Percentiles rank a stretch among this genome's conserved stretches.
phyloP scores from a whole-genome alignment of 1,140 invertebrate genomes.

The Cyrtorhinus lividipennis region DNA sequence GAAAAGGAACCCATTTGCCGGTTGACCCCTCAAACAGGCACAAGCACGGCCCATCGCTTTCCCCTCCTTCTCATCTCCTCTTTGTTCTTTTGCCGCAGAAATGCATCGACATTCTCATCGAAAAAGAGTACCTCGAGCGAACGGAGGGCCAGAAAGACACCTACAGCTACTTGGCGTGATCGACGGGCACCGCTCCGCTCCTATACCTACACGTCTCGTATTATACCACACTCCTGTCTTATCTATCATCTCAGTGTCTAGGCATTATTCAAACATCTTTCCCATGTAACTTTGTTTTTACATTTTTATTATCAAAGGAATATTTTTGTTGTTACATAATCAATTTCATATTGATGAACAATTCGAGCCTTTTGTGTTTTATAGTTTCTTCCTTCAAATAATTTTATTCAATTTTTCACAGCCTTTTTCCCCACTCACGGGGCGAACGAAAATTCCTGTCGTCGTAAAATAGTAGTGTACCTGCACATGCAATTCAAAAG shows the following conservation, averaged over 20 bases:
- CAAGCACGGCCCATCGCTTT: no score
- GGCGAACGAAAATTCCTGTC: no score
- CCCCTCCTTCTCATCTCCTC: slow-evolving; percentile 31
- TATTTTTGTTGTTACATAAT: no score
- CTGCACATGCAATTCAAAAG: no score
- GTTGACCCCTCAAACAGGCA: no score
- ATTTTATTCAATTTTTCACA: no score
- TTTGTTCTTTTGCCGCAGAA: slow-evolving; percentile 46
- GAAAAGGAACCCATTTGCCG: no score
- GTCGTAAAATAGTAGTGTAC: no score
- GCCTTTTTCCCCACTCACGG: no score
- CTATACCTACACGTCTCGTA: not conserved
- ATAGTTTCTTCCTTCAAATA: no score
- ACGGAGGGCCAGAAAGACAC: slow-evolving; percentile 95
- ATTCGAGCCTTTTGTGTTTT: no score
- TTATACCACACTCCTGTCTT: not conserved
- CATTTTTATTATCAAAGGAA: not conserved
- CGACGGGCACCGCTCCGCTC: not conserved
- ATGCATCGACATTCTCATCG: slow-evolving; percentile 99
- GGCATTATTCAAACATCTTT: not conserved
- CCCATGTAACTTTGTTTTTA: not conserved
- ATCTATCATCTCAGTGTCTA: not conserved
- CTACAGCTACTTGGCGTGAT: slow-evolving; percentile 82
- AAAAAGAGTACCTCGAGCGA: slow-evolving; percentile 97
- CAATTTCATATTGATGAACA: no score